Conservation (phyloP, 2,797 vertebrate species). For the Acridotheres tristis region DNA sequence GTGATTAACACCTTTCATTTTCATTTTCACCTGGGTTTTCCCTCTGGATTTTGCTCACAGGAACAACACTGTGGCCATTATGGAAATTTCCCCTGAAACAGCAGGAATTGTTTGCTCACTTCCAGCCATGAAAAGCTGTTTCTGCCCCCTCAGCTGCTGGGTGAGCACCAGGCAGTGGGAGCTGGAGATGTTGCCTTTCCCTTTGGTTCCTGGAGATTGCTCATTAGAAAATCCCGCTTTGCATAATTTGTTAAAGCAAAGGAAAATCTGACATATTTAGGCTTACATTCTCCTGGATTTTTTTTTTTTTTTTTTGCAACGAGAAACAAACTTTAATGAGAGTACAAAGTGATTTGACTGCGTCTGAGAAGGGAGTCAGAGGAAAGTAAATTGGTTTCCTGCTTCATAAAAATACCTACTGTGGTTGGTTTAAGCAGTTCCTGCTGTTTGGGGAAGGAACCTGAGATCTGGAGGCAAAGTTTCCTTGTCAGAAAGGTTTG, state of each 20-base stretch:
- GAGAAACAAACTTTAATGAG: not conserved
- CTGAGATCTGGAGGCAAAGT: not conserved
- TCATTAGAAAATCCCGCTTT: not conserved
- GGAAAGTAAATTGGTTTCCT: constrained; percentile 34
- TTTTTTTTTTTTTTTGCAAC: not conserved
- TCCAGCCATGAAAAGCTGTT: not conserved
- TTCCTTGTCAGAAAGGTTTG: not conserved
- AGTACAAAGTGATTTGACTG: not conserved
- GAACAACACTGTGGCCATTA: not conserved
- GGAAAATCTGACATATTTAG: not conserved
- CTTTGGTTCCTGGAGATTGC: not conserved
- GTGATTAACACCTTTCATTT: not conserved
- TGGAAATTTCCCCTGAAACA: not conserved
- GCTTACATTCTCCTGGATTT: not conserved
- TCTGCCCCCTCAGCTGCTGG: not conserved
- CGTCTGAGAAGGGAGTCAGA: constrained; percentile 43
- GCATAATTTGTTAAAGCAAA: not conserved
- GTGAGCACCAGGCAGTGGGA: not conserved
- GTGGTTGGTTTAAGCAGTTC: not conserved
- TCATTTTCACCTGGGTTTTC: not conserved
- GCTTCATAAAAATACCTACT: not conserved
- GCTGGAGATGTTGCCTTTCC: not conserved
- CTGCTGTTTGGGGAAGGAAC: not conserved
- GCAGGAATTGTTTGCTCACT: not conserved
- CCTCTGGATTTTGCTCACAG: not conserved